Base-by-base conservation (phyloP, 2,797 vertebrate species). In the Sebastes alutus region DNA sequence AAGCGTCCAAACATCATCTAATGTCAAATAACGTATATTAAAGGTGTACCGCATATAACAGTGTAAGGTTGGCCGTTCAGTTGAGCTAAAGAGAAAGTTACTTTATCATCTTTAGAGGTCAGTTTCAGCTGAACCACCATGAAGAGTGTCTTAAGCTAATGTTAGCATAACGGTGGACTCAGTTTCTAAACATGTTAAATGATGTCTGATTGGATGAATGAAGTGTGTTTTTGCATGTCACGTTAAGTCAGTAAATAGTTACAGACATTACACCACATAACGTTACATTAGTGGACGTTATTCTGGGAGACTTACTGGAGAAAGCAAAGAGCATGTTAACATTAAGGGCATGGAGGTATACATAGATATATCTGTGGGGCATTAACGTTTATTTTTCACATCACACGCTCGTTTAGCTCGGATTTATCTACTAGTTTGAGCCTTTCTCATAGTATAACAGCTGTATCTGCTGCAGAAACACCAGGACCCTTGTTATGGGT, bases 331-430 rank as follows among this genome's bases (percentile, higher is more conserved):
- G 46, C 52, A 4, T 12, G 11, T 20, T 14, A 13, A 11, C 9
- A 2, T n/a, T 14, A 35, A 0, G 33, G 33, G 0, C 0, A 12
- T 18, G 5, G 4, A 18, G 42, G 42, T 46, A 46, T 46, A 1
- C 3, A 46, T 46, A 18, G 42, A 46, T 46, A 20, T 18, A 8
- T 7, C 42, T 46, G 0, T 46, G 16, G 4, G 5, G 2, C 12
- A 42, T 13, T n/a, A 22, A 2, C 3, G 4, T 32, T 46, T 0
- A 18, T 29, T 0, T 46, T 72, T 18, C 27, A 25, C 13, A 23
- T 7, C 13, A 16, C 2, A 54, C 1, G 5, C 14, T 49, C 1
- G 2, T 2, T n/a, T 16, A 49, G n/a, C 2, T 27, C 13, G 2
- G 4, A 1, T 20, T 1, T 0, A 46, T 4, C 2, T 13, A 9